phyloP scores from a whole-genome alignment of 2,113 vertebrate species.

The Fulica atra region DNA sequence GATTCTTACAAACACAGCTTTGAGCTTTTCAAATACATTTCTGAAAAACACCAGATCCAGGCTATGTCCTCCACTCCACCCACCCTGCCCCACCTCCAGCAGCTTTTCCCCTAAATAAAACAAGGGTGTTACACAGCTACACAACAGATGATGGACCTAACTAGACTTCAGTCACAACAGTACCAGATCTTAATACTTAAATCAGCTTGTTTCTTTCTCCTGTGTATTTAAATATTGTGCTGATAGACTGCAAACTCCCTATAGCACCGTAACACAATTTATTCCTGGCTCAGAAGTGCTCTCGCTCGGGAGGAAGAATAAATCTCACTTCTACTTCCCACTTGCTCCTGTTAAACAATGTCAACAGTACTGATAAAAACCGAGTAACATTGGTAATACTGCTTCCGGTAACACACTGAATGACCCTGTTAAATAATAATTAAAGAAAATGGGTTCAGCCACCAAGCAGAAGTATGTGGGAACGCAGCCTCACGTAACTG shows the following conservation, averaged over 20 bases:
- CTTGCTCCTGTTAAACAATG: background rate
- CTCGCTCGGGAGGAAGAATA: background rate
- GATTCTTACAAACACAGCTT: background rate
- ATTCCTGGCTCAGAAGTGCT: background rate
- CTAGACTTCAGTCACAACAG: background rate
- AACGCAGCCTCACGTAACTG: background rate
- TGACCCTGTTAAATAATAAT: background rate
- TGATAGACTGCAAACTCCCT: background rate
- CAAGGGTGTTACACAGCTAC: background rate
- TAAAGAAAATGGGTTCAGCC: background rate
- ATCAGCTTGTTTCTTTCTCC: background rate
- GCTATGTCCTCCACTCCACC: background rate
- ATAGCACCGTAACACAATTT: background rate
- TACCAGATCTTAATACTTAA: background rate
- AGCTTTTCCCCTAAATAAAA: slow-evolving; percentile 27
- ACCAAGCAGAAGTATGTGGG: background rate
- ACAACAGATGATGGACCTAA: background rate
- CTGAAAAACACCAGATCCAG: background rate
- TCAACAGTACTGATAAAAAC: background rate
- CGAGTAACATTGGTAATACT: background rate
- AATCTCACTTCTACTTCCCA: background rate
- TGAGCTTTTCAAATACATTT: background rate
- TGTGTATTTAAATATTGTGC: background rate
- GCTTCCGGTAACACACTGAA: background rate
- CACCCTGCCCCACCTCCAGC: background rate